A percentile compares a stretch with the other conserved stretches of the same genome.
These are phyloP conservation scores for Drosophila ustulata DNA, from an alignment of 2,888 invertebrate species.

Conservation along the genomic window DNA sequence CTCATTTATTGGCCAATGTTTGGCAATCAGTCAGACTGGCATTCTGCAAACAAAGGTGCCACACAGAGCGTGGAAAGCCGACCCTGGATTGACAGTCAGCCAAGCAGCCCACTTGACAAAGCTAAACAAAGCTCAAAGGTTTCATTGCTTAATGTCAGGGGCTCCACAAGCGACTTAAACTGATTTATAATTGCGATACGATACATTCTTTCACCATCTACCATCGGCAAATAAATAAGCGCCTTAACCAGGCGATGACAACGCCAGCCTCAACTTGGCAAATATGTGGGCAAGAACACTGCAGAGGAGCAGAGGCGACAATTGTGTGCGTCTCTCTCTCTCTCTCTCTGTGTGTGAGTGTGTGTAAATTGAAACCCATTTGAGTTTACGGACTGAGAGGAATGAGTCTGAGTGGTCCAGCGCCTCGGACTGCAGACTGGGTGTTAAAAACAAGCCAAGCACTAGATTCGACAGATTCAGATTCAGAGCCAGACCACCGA, in stretches of 20 bases:
- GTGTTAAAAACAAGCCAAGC: slow-evolving; percentile 81
- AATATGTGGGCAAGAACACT: slow-evolving; percentile 51
- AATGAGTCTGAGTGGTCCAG: neutral
- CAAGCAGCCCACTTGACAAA: slow-evolving; percentile 61
- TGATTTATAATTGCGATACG: slow-evolving; percentile 83
- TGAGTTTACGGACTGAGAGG: slow-evolving; percentile 31
- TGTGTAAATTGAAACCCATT: slow-evolving; percentile 81
- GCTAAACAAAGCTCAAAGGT: slow-evolving; percentile 77
- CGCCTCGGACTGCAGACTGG: slow-evolving; percentile 37
- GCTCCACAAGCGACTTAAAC: slow-evolving; percentile 78
- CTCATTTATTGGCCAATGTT: slow-evolving; percentile 66
- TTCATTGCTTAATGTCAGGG: slow-evolving; percentile 80
- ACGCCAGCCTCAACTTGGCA: slow-evolving; percentile 44
- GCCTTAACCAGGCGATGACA: slow-evolving; percentile 79
- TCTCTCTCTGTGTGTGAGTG: slow-evolving; percentile 51
- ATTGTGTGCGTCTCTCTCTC: neutral
- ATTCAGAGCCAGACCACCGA: slow-evolving; percentile 72
- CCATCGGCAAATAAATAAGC: slow-evolving; percentile 75
- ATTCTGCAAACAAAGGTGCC: slow-evolving; percentile 77
- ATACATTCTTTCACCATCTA: slow-evolving; percentile 56
- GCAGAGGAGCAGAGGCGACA: slow-evolving; percentile 54
- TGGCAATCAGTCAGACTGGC: slow-evolving; percentile 57
- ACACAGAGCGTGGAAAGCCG: slow-evolving; percentile 75
- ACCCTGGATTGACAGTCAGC: slow-evolving; percentile 50
- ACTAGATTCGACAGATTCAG: slow-evolving; percentile 35